A percentile compares a stretch with the other conserved stretches of the same genome.
phyloP scores from a whole-genome alignment of 2,888 invertebrate genomes.

The Opisthograptis luteolata region DNA sequence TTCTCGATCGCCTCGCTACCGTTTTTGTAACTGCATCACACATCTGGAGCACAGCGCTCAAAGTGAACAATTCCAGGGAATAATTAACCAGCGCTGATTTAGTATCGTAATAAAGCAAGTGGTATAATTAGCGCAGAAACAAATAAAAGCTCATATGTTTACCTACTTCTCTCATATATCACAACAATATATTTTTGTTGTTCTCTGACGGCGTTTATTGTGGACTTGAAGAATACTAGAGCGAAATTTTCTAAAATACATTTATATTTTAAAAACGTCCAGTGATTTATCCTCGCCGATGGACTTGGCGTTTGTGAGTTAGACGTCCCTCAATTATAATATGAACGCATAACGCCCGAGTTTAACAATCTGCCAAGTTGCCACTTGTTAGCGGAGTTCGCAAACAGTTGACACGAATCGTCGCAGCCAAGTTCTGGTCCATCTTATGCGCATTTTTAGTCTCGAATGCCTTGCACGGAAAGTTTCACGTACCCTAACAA shows the following conservation, averaged over 20 bases:
- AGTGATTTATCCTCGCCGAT: constrained; percentile 40
- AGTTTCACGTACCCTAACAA: constrained; percentile 50
- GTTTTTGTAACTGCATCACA: constrained; percentile 22
- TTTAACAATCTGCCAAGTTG: constrained; percentile 54
- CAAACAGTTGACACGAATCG: constrained; percentile 60
- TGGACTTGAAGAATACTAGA: constrained; percentile 42
- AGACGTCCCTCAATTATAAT: constrained; percentile 52
- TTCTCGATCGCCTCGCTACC: constrained; percentile 15
- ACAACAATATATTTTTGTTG: constrained; percentile 54
- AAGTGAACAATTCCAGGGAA: constrained; percentile 27
- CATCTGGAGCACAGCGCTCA: constrained; percentile 21
- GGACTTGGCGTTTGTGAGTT: constrained; percentile 40
- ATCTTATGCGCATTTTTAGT: constrained; percentile 61
- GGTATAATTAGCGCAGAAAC: constrained; percentile 32
- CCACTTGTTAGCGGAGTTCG: constrained; percentile 63
- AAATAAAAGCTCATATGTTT: constrained; percentile 50
- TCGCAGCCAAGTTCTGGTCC: constrained; percentile 50
- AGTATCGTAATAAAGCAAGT: constrained; percentile 29
- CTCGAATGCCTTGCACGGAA: constrained; percentile 50
- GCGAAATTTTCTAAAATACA: constrained; percentile 38
- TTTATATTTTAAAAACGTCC: constrained; percentile 38
- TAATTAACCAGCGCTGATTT: constrained; percentile 27
- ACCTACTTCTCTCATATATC: constrained; percentile 47
- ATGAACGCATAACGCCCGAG: constrained; percentile 48
- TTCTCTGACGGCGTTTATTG: constrained; percentile 56